Conservation (phyloP, 2,888 invertebrate species). For the Thelaira solivaga region DNA sequence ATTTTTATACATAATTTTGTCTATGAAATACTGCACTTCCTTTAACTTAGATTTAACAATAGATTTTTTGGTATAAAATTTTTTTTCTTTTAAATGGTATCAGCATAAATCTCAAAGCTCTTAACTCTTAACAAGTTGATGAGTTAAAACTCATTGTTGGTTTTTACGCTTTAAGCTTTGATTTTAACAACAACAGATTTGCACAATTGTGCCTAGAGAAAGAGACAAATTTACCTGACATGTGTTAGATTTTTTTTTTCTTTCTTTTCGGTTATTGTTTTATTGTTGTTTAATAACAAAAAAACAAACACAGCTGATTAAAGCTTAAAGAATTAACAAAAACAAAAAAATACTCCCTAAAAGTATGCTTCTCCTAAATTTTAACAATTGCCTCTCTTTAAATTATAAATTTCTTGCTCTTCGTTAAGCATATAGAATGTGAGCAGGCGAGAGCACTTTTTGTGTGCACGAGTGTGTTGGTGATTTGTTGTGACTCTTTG, state of each 20-base stretch:
- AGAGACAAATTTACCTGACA: neutral
- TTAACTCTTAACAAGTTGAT: too few species aligned
- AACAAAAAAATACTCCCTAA: conserved; percentile 7
- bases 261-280: neutral
- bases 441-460: too few species aligned
- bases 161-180: too few species aligned
- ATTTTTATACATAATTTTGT: too few species aligned
- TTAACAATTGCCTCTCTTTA: neutral
- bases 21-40: too few species aligned
- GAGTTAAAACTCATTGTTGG: too few species aligned
- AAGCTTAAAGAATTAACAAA: neutral
- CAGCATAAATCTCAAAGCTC: too few species aligned
- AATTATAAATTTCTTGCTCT: neutral
- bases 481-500: neutral
- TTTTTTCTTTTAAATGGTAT: too few species aligned
- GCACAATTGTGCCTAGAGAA: neutral
- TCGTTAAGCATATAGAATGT: neutral
- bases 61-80: too few species aligned
- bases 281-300: conserved; percentile 4
- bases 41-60: too few species aligned
- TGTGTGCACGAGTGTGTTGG: neutral
- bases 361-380: conserved; percentile 22
- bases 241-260: conserved; percentile 12
- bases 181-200: neutral
- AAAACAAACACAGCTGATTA: conserved; percentile 47